These are phyloP conservation scores for Chlamydotis undulata DNA, from an alignment of 2,113 vertebrate genomes.

Conservation along the genomic window DNA sequence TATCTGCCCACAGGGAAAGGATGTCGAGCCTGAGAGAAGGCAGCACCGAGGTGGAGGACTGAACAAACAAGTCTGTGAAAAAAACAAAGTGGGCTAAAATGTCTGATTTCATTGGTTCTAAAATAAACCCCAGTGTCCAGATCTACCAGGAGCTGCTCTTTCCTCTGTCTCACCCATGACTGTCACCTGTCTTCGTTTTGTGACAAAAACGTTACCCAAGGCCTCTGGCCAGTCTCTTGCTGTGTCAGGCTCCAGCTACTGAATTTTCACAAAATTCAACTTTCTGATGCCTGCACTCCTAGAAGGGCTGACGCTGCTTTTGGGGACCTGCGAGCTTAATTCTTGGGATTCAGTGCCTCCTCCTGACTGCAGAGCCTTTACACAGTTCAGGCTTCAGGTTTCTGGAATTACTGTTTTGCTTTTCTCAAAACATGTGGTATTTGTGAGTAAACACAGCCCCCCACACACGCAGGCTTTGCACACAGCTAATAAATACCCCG, in stretches of 20 bases:
- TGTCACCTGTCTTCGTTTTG: not conserved
- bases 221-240: not conserved
- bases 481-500: not conserved
- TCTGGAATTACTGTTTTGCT: not conserved
- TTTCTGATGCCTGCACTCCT: not conserved
- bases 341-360: not conserved
- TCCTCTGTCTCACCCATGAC: not conserved
- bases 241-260: not conserved
- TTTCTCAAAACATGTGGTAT: not conserved
- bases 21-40: accelerated
- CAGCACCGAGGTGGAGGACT: accelerated
- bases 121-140: not conserved
- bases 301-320: not conserved
- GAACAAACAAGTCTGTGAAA: not conserved
- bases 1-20: not conserved
- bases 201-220: not conserved
- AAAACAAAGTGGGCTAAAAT: not conserved
- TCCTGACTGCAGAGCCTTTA: accelerated
- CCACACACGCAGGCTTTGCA: not conserved
- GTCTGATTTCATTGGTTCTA: not conserved
- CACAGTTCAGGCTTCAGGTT: not conserved
- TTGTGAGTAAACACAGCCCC: conserved; percentile 22
- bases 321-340: not conserved
- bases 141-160: not conserved
- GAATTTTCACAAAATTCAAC: not conserved